Percentiles rank a stretch among this genome's conserved stretches.
These are phyloP conservation scores for Lates calcarifer DNA, from an alignment of 2,113 vertebrate genomes.

Conservation along the genomic window DNA sequence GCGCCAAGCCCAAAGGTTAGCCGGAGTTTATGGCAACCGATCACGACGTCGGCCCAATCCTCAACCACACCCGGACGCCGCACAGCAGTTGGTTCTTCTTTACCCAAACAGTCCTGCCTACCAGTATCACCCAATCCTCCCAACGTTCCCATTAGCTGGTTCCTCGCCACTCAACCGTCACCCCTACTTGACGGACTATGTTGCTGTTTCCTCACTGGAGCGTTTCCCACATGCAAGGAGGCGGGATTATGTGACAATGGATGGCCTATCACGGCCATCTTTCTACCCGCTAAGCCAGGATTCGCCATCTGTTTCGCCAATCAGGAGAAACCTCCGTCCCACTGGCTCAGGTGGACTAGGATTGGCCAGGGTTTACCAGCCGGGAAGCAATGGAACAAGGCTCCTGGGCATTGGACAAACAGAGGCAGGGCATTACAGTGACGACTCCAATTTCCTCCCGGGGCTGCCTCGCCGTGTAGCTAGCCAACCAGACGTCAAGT, in stretches of 20 bases:
- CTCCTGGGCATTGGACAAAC: slow-evolving; percentile 54
- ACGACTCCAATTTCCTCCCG: slow-evolving; percentile 85
- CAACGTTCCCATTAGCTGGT: slow-evolving; percentile 76
- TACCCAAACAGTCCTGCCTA: slow-evolving; percentile 80
- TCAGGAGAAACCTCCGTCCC: slow-evolving; percentile 69
- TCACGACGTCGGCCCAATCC: slow-evolving; percentile 75
- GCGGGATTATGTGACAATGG: slow-evolving; percentile 48
- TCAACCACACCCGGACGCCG: slow-evolving; percentile 71
- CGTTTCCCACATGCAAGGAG: slow-evolving; percentile 73
- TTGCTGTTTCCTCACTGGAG: slow-evolving; percentile 85
- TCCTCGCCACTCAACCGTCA: slow-evolving; percentile 61
- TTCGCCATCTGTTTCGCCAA: slow-evolving; percentile 63
- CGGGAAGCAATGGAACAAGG: slow-evolving; percentile 52
- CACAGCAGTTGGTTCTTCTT: slow-evolving; percentile 84
- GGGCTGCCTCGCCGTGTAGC: slow-evolving; percentile 88
- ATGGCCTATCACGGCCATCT: slow-evolving; percentile 67
- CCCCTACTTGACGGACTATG: slow-evolving; percentile 77
- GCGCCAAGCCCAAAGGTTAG: slow-evolving; percentile 71
- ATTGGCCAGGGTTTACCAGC: slow-evolving; percentile 78
- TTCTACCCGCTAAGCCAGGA: slow-evolving; percentile 45
- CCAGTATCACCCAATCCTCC: slow-evolving; percentile 86
- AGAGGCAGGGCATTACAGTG: slow-evolving; percentile 82
- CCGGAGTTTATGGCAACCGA: slow-evolving; percentile 73
- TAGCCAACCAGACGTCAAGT: slow-evolving; percentile 94
- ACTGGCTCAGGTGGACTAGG: slow-evolving; percentile 64